phyloP scores from a whole-genome alignment of 2,113 vertebrate species.

The Sphyrna mokarran region DNA sequence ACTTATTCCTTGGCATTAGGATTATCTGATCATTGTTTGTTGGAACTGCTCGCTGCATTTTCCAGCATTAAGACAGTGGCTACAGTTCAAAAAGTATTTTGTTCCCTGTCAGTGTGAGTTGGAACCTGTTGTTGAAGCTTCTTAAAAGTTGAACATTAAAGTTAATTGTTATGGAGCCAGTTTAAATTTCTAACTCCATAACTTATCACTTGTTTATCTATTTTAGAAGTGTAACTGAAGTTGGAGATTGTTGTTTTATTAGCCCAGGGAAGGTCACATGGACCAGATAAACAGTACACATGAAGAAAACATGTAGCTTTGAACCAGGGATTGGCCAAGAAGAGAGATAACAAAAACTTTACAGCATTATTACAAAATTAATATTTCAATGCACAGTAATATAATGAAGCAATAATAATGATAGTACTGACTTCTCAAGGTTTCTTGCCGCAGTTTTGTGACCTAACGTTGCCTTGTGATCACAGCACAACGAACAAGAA shows the following conservation, averaged over 20 bases:
- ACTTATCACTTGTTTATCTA: neutral
- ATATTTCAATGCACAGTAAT: conserved; percentile 8
- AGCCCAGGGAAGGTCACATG: neutral
- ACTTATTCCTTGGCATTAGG: neutral
- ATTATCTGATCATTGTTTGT: neutral
- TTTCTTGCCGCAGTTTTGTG: neutral
- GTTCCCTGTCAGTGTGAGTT: neutral
- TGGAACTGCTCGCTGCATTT: neutral
- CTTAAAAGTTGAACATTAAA: neutral
- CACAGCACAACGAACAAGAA: neutral
- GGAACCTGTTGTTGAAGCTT: neutral
- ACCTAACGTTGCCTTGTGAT: neutral
- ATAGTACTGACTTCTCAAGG: neutral
- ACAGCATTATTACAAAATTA: conserved; percentile 9
- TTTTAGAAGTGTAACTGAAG: neutral
- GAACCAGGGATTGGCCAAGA: neutral
- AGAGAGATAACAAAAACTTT: neutral
- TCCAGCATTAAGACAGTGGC: too few relatives aligned
- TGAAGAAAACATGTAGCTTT: neutral
- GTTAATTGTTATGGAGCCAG: neutral
- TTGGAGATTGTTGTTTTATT: neutral
- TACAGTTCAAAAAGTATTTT: neutral
- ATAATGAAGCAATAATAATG: neutral
- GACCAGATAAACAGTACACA: conserved; percentile 5
- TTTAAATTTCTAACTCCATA: neutral